Percentiles rank a stretch among this genome's conserved stretches.
phyloP scores from a whole-genome alignment of 2,797 vertebrate genomes.

The Chrysocyon brachyurus region DNA sequence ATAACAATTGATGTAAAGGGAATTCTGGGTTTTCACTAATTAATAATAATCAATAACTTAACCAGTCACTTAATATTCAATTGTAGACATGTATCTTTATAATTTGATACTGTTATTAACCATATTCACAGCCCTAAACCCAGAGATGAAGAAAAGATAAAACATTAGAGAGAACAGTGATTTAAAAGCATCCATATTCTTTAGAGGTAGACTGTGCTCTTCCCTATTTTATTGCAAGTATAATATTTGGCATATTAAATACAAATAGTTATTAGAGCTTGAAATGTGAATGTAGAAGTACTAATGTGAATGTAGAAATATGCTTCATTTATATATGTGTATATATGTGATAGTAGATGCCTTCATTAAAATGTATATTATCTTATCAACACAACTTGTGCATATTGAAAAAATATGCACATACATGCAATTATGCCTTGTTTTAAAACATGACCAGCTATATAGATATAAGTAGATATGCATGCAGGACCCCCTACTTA shows the following conservation, averaged over 20 bases:
- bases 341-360: constrained; percentile 13
- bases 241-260: constrained; percentile 31
- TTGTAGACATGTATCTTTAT: neutral
- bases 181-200: neutral
- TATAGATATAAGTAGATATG: neutral
- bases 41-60: neutral
- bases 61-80: neutral
- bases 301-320: constrained; percentile 64
- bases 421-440: constrained; percentile 3
- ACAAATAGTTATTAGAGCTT: neutral
- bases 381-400: too few relatives aligned
- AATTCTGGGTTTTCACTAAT: neutral
- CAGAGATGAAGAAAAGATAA: constrained; percentile 23
- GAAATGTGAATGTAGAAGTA: constrained; percentile 60
- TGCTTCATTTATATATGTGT: neutral
- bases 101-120: constrained; percentile 30
- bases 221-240: constrained; percentile 43
- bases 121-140: neutral
- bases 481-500: neutral
- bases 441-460: constrained; percentile 66
- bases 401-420: constrained; percentile 51
- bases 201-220: neutral
- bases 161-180: neutral
- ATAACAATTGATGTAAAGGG: neutral
- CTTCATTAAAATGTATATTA: constrained; percentile 64